A percentile compares a stretch with the other conserved stretches of the same genome.
These are phyloP conservation scores for Chlorodrepanis virens DNA, from an alignment of 2,113 vertebrate genomes.

Conservation along the genomic window DNA sequence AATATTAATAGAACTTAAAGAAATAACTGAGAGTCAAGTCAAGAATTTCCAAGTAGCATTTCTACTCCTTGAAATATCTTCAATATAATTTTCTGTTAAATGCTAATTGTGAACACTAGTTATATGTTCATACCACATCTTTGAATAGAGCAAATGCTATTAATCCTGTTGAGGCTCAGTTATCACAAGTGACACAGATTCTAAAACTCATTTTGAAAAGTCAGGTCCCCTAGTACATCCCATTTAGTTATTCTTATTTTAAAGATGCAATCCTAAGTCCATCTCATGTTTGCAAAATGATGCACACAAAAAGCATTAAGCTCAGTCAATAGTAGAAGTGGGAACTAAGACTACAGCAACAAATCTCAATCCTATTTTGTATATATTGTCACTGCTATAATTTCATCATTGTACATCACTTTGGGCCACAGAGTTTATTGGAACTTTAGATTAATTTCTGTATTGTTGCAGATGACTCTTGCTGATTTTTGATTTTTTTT, in stretches of 20 bases:
- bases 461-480: neutral
- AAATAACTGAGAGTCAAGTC: neutral
- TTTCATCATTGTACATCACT: neutral
- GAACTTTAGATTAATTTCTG: neutral
- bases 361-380: neutral
- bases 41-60: neutral
- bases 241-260: neutral
- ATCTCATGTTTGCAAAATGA: neutral
- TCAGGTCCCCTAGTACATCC: neutral
- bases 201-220: neutral
- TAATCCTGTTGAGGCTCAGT: neutral
- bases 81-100: neutral
- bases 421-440: neutral
- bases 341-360: neutral
- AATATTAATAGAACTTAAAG: neutral
- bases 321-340: neutral
- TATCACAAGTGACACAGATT: neutral
- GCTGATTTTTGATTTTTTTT: neutral
- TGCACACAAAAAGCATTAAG: neutral
- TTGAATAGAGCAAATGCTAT: neutral
- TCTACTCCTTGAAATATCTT: neutral
- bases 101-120: neutral
- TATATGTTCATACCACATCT: neutral
- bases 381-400: neutral
- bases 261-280: neutral